Conservation (phyloP, 2,888 invertebrate species). For the Glaucopsyche alexis region DNA sequence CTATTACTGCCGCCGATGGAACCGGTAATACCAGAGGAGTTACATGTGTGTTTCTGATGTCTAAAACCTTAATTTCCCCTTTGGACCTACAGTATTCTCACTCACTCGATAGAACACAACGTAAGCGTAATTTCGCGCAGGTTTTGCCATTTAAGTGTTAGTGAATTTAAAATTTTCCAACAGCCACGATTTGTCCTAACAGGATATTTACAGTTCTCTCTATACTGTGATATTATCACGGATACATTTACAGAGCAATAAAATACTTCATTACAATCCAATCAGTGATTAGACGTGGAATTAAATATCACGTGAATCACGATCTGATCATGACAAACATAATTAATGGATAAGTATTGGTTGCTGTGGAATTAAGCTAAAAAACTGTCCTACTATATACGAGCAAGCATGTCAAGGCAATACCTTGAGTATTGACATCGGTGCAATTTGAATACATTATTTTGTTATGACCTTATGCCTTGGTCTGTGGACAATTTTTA, state of each 20-base stretch:
- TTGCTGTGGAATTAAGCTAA: neutral
- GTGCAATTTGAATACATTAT: slow-evolving; percentile 5
- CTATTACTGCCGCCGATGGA: too few relatives aligned
- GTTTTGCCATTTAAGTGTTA: too few relatives aligned
- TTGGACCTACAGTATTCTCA: too few relatives aligned
- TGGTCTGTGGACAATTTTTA: neutral
- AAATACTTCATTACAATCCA: neutral
- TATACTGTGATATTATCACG: neutral
- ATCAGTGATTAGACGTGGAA: neutral
- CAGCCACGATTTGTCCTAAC: neutral
- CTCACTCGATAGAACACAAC: too few relatives aligned
- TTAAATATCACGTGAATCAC: slow-evolving; percentile 11
- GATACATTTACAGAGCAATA: neutral
- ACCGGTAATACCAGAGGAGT: too few relatives aligned
- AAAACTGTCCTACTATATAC: slow-evolving; percentile 8
- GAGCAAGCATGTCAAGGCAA: slow-evolving; percentile 3
- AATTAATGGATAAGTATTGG: neutral
- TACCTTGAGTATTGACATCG: slow-evolving; percentile 9
- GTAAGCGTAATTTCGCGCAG: too few relatives aligned
- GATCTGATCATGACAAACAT: neutral
- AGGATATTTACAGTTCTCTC: too few relatives aligned
- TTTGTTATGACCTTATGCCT: neutral
- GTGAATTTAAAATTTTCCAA: neutral
- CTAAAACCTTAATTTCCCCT: too few relatives aligned
- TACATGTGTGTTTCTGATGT: too few relatives aligned